Base-by-base conservation (phyloP, 2,888 invertebrate genomes). In the Quadroppia sp. region DNA sequence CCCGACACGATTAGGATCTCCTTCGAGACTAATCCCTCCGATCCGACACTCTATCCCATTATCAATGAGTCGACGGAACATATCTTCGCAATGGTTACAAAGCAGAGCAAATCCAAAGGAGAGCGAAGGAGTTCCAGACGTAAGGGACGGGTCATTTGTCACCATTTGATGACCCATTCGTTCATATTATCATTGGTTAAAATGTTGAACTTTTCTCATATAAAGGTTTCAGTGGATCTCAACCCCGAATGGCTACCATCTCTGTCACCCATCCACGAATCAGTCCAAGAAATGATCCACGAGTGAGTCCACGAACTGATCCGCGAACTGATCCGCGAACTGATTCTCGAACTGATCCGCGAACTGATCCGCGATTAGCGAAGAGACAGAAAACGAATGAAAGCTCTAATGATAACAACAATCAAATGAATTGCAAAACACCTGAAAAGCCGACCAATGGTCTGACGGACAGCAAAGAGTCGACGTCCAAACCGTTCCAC, bases 321-420 rank as follows among this genome's bases (percentile, higher is more conserved):
- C 56, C 2, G 13, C 56, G 28, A 20, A 48, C n/a, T n/a, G 9
- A 1, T 48, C 48, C 4, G 20, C n/a, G 20, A 48, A 20, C n/a
- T n/a, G 48, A 20, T 11, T 20, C 20, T 15, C 56, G 3, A 56
- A 1, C 2, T 25, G 56, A 11, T 32, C 61, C 61, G 2, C 25
- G 13, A 69, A 69, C 45, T 42, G 69, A 69, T 69, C 69, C 69
- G 13, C 42, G 69, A 42, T 45, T 69, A 45, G 45, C 28, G 11
- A 69, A 45, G 40, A 20, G 25, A 69, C 36, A 36, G 20, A n/a
- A 20, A 64, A 1, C 20, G 7, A 17, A 59, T n/a, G 32, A 32
- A 1, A 69, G 28, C 7, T 13, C 2, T 6, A 45, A 25, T 15
- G 45, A 28, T 25, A 20, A 28, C 23, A 69, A 69, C 23, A 23